Evolutionary conservation across 2,888 invertebrate genomes (phyloP).

Genomic region (Xestia rhomboidea): DNA sequence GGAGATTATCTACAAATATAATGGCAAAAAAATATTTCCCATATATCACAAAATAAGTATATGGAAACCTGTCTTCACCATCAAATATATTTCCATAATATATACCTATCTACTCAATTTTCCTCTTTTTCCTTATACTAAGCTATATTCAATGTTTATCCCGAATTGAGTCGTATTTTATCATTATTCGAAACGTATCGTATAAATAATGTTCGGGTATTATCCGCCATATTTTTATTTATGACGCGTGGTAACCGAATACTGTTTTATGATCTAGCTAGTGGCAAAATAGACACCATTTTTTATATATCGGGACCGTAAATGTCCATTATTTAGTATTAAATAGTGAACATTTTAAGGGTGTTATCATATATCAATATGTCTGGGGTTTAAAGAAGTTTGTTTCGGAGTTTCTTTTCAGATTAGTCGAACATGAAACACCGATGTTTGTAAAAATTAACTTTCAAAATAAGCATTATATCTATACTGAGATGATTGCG

Average conservation of each 20-base stretch:
- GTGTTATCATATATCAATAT: neutral
- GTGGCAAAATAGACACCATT: neutral
- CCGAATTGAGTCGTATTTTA: constrained; percentile 22
- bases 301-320: neutral
- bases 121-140: constrained; percentile 17
- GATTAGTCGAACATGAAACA: neutral
- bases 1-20: neutral
- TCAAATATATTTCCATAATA: constrained; percentile 21
- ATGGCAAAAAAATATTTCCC: neutral
- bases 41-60: constrained; percentile 11
- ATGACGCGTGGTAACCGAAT: constrained; percentile 19
- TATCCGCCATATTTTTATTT: constrained; percentile 30
- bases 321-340: constrained; percentile 4
- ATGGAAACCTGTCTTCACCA: constrained; percentile 13
- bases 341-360: neutral
- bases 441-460: neutral
- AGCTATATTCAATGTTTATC: constrained; percentile 14
- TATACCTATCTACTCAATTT: constrained; percentile 22
- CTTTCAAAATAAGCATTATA: neutral
- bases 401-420: neutral
- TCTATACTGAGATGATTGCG: too few relatives aligned
- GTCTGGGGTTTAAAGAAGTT: neutral
- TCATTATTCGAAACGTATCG: constrained; percentile 9
- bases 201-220: constrained; percentile 16
- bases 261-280: constrained; percentile 20